phyloP scores from a whole-genome alignment of 1,140 invertebrate genomes.

The Phymastichus coffea region DNA sequence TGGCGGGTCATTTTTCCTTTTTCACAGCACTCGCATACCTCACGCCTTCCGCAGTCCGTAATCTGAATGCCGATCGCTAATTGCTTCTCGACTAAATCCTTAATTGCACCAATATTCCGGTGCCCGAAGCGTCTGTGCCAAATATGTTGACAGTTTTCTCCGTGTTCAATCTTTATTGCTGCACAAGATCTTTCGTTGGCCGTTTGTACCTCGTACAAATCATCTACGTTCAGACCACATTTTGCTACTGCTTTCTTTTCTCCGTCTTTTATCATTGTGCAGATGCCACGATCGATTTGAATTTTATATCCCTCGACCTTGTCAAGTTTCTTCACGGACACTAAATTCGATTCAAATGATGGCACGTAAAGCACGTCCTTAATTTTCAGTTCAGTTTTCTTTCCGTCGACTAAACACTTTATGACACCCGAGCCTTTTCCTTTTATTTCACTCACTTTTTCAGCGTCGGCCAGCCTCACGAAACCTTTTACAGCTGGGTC shows the following conservation, averaged over 20 bases:
- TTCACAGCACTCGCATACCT: constrained; percentile 32
- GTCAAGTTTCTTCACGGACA: constrained; percentile 40
- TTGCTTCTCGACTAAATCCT: no score
- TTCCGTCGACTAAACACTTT: neutral
- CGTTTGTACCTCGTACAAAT: constrained; percentile 9
- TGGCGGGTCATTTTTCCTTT: constrained; percentile 31
- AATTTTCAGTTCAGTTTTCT: constrained; percentile 14
- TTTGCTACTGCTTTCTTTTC: neutral
- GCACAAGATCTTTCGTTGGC: neutral
- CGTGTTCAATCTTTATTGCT: neutral
- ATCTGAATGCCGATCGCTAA: constrained; percentile 4
- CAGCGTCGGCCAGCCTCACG: constrained; percentile 3
- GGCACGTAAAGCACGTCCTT: constrained; percentile 39
- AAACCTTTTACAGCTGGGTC: neutral
- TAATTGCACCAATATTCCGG: constrained; percentile 1
- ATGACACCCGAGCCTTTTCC: neutral
- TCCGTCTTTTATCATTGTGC: constrained; percentile 2
- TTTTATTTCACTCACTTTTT: neutral
- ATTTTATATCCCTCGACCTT: constrained; percentile 42
- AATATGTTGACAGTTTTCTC: constrained; percentile 9
- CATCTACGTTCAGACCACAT: neutral
- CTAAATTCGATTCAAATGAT: constrained; percentile 34
- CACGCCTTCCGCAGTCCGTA: neutral
- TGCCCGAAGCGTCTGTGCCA: constrained; percentile 25
- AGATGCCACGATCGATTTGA: neutral